phyloP scores from a whole-genome alignment of 2,113 vertebrate species.

The Pogonocichla stellata region DNA sequence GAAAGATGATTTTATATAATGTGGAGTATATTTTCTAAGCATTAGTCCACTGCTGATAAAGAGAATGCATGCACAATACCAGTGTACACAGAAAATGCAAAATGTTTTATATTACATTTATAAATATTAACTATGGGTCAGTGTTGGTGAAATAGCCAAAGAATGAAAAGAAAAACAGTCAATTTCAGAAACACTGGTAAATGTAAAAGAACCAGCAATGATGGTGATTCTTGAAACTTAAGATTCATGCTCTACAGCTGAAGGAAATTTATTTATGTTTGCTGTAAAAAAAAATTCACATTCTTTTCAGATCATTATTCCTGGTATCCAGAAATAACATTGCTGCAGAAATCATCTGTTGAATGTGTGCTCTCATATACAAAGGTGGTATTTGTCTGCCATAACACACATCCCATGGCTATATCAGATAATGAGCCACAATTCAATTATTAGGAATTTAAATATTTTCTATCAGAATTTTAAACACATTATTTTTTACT shows the following conservation, averaged over 20 bases:
- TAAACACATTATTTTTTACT: background rate
- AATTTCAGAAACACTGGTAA: background rate
- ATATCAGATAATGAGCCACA: background rate
- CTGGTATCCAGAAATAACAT: background rate
- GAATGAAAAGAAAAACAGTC: background rate
- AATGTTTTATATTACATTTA: background rate
- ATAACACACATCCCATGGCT: background rate
- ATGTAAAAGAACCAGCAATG: background rate
- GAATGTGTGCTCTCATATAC: background rate
- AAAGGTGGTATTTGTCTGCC: background rate
- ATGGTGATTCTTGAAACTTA: background rate
- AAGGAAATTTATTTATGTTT: background rate
- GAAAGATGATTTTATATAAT: background rate
- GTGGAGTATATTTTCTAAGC: background rate
- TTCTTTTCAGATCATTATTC: background rate
- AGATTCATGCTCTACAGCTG: background rate
- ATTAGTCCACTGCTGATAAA: background rate
- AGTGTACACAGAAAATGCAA: background rate
- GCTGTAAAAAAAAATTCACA: rapidly evolving
- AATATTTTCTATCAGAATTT: background rate
- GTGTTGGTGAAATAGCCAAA: background rate
- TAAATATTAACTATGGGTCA: background rate
- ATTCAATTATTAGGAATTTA: background rate
- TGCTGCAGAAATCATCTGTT: background rate
- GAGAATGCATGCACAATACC: background rate